These are phyloP conservation scores for Micropterix aruncella DNA, from an alignment of 2,888 invertebrate genomes.

Conservation along the genomic window DNA sequence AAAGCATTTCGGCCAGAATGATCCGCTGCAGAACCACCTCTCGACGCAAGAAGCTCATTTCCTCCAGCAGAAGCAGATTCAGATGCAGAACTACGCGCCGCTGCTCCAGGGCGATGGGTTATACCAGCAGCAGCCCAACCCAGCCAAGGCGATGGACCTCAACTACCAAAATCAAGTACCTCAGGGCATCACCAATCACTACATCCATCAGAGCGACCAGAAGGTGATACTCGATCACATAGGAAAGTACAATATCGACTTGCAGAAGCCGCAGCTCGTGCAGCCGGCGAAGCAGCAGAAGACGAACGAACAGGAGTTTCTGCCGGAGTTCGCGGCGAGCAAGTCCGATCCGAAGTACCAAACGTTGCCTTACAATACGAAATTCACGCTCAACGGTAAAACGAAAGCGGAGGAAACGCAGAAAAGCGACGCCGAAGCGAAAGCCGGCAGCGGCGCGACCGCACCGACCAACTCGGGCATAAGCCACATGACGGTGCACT, in stretches of 20 bases:
- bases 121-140: conserved; percentile 28
- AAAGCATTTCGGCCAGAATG: conserved; percentile 35
- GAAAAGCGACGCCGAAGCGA: conserved; percentile 10
- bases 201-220: conserved; percentile 26
- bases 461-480: conserved; percentile 25
- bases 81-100: conserved; percentile 28
- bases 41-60: conserved; percentile 36
- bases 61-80: conserved; percentile 39
- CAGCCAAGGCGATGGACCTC: conserved; percentile 24
- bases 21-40: conserved; percentile 26
- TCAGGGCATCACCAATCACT: conserved; percentile 33
- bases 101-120: conserved; percentile 19
- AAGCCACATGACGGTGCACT: conserved; percentile 40
- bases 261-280: conserved; percentile 30
- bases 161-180: conserved; percentile 27
- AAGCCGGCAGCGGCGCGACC: conserved; percentile 4
- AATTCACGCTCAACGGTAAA: conserved; percentile 52
- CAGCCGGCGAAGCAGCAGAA: conserved; percentile 34
- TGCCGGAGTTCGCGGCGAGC: conserved; percentile 59
- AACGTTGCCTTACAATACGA: conserved; percentile 80
- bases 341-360: conserved; percentile 87
- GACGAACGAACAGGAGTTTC: conserved; percentile 39
- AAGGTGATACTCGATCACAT: conserved; percentile 30
- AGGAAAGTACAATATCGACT: conserved; percentile 32
- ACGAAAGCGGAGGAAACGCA: conserved; percentile 23